Conservation (phyloP, 2,888 invertebrate genomes). For the Caenorhabditis sp. region DNA sequence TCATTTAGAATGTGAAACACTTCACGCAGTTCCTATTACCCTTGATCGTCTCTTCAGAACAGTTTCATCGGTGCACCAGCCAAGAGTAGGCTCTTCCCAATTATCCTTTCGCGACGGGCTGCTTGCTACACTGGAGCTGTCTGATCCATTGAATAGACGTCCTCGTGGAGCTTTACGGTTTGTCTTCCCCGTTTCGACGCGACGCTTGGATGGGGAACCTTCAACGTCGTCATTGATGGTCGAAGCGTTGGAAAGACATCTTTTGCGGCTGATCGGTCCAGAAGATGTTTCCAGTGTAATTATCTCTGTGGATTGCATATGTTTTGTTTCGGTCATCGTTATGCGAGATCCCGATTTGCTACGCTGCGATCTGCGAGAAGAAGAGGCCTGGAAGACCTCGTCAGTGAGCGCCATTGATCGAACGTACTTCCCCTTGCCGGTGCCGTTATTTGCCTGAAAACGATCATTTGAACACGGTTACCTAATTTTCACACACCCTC, state of each 20-base stretch:
- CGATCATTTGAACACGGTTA: not conserved
- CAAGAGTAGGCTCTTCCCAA: constrained; percentile 76
- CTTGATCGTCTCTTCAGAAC: constrained; percentile 72
- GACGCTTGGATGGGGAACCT: constrained; percentile 68
- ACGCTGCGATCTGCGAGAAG: constrained; percentile 37
- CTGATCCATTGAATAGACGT: constrained; percentile 38
- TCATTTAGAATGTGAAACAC: not conserved
- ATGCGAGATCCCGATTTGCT: constrained; percentile 30
- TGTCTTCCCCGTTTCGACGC: constrained; percentile 62
- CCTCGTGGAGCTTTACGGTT: constrained; percentile 59
- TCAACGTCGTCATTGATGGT: constrained; percentile 66
- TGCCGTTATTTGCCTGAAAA: constrained; percentile 33
- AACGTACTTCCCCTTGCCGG: constrained; percentile 65
- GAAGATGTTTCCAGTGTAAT: constrained; percentile 27
- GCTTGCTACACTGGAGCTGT: constrained; percentile 36
- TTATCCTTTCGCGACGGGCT: constrained; percentile 65
- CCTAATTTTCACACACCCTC: constrained; percentile 40
- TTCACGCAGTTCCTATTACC: constrained; percentile 38
- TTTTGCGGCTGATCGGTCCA: constrained; percentile 66
- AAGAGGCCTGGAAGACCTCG: constrained; percentile 52
- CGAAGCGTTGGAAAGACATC: constrained; percentile 74
- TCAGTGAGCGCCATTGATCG: constrained; percentile 60
- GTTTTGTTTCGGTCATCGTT: constrained; percentile 11
- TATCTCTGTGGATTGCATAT: constrained; percentile 20
- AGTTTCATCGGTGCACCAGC: constrained; percentile 79